Percentiles rank a stretch among this genome's conserved stretches.
Evolutionary conservation across 2,113 vertebrate genomes (phyloP).

Genomic region (Charina bottae): DNA sequence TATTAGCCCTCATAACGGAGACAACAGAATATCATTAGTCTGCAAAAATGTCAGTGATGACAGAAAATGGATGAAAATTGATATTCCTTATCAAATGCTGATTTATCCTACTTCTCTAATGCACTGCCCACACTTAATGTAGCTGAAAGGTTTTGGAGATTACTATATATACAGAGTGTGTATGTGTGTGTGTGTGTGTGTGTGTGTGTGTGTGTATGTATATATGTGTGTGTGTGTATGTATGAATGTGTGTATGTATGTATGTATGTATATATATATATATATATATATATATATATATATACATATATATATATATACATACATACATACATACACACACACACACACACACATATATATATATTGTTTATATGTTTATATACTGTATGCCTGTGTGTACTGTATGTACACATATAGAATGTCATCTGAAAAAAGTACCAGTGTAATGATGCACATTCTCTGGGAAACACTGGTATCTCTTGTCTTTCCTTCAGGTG

Average conservation of each 20-base stretch:
- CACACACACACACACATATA: no score
- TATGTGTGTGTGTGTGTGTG: no score
- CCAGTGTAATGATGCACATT: neutral
- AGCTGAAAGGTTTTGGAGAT: neutral
- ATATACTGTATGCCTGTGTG: no score
- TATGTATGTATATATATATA: no score
- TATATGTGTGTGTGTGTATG: no score
- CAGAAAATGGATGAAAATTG: slow-evolving; percentile 21
- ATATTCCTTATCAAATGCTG: slow-evolving; percentile 1
- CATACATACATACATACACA: neutral
- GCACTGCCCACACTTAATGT: neutral
- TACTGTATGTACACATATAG: neutral
- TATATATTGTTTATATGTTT: no score
- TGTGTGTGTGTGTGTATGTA: no score
- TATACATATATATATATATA: neutral
- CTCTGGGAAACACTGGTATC: neutral
- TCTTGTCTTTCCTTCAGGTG: neutral
- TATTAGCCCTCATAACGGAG: slow-evolving; percentile 1
- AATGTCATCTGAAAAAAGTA: neutral
- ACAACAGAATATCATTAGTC: neutral
- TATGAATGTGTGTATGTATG: no score
- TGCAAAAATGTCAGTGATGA: slow-evolving; percentile 9
- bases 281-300: neutral
- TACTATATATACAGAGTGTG: neutral
- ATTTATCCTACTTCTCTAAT: slow-evolving; percentile 11